phyloP scores from a whole-genome alignment of 2,888 invertebrate species.

The Petrolisthes manimaculis region DNA sequence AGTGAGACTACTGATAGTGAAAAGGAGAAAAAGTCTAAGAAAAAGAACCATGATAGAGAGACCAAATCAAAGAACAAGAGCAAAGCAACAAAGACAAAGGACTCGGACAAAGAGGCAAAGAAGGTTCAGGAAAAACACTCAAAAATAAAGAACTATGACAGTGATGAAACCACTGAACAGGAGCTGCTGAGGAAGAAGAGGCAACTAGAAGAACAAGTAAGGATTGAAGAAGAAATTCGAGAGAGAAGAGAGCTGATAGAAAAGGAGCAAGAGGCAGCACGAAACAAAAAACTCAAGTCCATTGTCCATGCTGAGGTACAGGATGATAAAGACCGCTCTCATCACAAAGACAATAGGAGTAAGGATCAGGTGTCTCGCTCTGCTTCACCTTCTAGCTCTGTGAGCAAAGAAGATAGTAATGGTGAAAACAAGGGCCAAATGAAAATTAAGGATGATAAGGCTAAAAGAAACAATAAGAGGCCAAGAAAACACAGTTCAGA shows the following conservation, averaged over 20 bases:
- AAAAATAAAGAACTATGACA: constrained; percentile 41
- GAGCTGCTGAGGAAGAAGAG: constrained; percentile 59
- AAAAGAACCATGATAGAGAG: constrained; percentile 11
- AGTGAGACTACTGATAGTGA: constrained; percentile 27
- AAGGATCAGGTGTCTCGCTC: constrained; percentile 21
- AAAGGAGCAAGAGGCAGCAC: constrained; percentile 45
- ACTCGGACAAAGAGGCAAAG: constrained; percentile 16
- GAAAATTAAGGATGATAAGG: constrained; percentile 25
- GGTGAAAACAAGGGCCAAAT: constrained; percentile 15
- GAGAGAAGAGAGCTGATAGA: constrained; percentile 43
- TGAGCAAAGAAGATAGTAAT: not conserved
- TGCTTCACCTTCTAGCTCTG: constrained; percentile 30
- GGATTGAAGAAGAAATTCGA: constrained; percentile 55
- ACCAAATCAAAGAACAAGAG: not conserved
- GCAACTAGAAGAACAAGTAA: constrained; percentile 53
- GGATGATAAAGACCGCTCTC: constrained; percentile 7
- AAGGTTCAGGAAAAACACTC: constrained; percentile 14
- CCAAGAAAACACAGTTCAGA: constrained; percentile 33
- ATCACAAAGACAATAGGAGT: not conserved
- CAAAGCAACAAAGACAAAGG: constrained; percentile 2
- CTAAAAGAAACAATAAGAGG: constrained; percentile 11
- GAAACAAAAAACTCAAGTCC: constrained; percentile 36
- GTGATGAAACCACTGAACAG: constrained; percentile 59
- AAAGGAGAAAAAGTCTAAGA: not conserved
- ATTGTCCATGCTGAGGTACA: constrained; percentile 22